Percentiles rank a stretch among this genome's conserved stretches.
Evolutionary conservation across 2,797 vertebrate genomes (phyloP).

Genomic region (Threskiornis aethiopicus): DNA sequence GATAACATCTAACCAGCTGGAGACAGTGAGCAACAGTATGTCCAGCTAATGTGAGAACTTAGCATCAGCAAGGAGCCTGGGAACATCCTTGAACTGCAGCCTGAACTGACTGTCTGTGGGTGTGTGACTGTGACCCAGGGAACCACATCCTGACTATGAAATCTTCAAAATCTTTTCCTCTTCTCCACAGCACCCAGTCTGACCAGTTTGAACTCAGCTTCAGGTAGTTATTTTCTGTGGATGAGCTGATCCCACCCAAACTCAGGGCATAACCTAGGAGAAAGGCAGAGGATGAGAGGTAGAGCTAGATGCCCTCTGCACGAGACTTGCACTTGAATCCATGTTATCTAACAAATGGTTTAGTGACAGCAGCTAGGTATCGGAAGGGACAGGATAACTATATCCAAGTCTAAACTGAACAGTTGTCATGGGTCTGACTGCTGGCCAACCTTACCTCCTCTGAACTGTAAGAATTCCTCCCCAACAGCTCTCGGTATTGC

Average conservation of each 20-base stretch:
- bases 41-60: not conserved
- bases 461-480: constrained; percentile 58
- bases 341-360: not conserved
- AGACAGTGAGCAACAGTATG: not conserved
- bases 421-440: constrained; percentile 31
- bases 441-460: constrained; percentile 61
- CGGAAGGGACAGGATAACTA: not conserved
- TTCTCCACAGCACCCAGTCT: not conserved
- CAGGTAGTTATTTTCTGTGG: not conserved
- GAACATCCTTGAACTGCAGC: not conserved
- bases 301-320: not conserved
- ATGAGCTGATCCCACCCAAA: not conserved
- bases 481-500: constrained; percentile 18
- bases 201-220: not conserved
- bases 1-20: not conserved
- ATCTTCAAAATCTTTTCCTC: not conserved
- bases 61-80: not conserved
- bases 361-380: not conserved
- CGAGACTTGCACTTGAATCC: not conserved
- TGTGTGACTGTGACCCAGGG: not conserved
- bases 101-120: not conserved
- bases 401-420: not conserved
- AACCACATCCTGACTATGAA: not conserved
- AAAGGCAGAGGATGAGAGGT: not conserved
- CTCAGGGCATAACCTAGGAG: not conserved